Base-by-base conservation (phyloP, 2,888 invertebrate genomes). In the Trileptium ribeirensis region DNA sequence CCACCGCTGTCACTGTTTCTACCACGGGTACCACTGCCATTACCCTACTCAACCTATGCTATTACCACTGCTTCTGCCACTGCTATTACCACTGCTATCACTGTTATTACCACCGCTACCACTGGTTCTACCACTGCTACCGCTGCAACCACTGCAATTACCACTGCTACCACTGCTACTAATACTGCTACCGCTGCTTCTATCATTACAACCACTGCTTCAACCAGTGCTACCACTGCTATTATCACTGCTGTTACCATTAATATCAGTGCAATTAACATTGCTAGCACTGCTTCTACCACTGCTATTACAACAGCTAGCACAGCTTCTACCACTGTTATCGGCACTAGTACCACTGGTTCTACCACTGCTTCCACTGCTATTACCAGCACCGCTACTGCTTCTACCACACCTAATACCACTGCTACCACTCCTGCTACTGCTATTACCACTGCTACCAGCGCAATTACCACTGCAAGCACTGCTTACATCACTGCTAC, bases 141-240 rank as follows among this genome's bases (percentile, higher is more conserved):
- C n/a, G 67, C 67, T 39, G n/a, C 78, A 38, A 78, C 78, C n/a
- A 78, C 78, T 39, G 67, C 78, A 67, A 51, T 70, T 78, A 51
- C 78, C 67, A 78, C 67, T 78, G n/a, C 8, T 78, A 78, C n/a
- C 67, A 40, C 78, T 78, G n/a, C 8, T 78, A 40, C 78, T 78
- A 51, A 36, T 78, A 51, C 78, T 78, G 67, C 67, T 78, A 51
- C 78, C 67, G 67, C 67, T 78, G 67, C 78, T 78, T 24, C 78
- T 78, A 78, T 70, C 67, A 78, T 70, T 78, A 51, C 78, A 67
- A 51, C 78, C 67, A 51, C 78, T 78, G 67, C 78, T 78, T 24
- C 78, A 67, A 78, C 78, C 67, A 78, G 67, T 78, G n/a, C 78
- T 78, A 51, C 78, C 67, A 51, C 78, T 78, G n/a, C 78, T 78